These are phyloP conservation scores for Zygogramma bicolorata DNA, from an alignment of 2,888 invertebrate genomes.

Conservation along the genomic window DNA sequence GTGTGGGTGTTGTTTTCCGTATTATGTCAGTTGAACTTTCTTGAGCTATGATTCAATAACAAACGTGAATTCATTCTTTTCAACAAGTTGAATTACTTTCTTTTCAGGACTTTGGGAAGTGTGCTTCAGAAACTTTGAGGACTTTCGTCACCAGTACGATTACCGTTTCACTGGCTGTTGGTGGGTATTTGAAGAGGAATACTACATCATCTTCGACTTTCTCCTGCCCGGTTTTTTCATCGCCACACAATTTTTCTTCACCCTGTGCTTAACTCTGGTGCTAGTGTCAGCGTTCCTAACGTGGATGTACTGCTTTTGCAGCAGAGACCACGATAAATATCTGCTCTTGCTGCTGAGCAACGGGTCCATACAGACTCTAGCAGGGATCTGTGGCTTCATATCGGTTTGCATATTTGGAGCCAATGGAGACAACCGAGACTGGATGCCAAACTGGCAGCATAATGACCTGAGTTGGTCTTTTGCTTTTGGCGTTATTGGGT, in stretches of 20 bases:
- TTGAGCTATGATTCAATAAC: too few relatives aligned
- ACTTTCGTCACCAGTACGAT: conserved; percentile 88
- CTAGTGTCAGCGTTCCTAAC: conserved; percentile 82
- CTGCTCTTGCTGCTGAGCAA: conserved; percentile 80
- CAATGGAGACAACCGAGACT: conserved; percentile 90
- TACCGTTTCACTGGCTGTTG: conserved; percentile 88
- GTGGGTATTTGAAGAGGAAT: conserved; percentile 98
- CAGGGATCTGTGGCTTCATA: conserved; percentile 84
- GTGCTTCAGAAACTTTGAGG: conserved; percentile 90
- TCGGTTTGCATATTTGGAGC: conserved; percentile 91
- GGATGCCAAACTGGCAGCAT: conserved; percentile 97
- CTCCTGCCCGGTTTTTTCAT: conserved; percentile 92
- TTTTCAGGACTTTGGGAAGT: conserved; percentile 92
- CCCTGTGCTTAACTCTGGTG: conserved; percentile 85
- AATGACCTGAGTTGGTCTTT: conserved; percentile 96
- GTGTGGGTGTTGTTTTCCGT: neutral
- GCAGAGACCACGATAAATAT: conserved; percentile 82
- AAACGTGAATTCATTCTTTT: too few relatives aligned
- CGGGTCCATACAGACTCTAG: conserved; percentile 79
- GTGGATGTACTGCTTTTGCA: conserved; percentile 79
- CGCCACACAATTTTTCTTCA: conserved; percentile 94
- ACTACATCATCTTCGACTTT: conserved; percentile 92
- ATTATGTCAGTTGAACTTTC: neutral
- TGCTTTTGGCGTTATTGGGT: conserved; percentile 86
- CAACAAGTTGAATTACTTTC: too few relatives aligned